A percentile compares a stretch with the other conserved stretches of the same genome.
These are phyloP conservation scores for Acronicta aceris DNA, from an alignment of 2,888 invertebrate species.

Conservation along the genomic window DNA sequence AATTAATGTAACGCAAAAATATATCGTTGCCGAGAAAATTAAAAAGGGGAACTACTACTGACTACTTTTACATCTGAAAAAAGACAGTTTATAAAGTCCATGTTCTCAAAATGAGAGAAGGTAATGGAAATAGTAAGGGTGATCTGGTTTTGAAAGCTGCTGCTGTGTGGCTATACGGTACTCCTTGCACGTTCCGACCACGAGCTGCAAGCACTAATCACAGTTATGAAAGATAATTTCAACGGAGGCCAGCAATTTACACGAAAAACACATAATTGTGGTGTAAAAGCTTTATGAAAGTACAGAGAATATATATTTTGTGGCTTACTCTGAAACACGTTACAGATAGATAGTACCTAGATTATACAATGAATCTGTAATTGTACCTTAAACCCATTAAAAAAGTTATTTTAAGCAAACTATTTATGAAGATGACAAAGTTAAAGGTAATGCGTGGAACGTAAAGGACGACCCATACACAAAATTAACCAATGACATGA, in stretches of 20 bases:
- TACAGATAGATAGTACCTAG: background rate
- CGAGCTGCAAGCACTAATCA: conserved; percentile 45
- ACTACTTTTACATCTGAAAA: background rate
- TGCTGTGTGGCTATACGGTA: conserved; percentile 35
- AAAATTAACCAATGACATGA: conserved; percentile 28
- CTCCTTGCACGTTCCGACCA: conserved; percentile 39
- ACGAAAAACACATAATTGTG: conserved; percentile 47
- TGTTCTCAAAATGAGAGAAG: conserved; percentile 9
- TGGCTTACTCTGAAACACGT: background rate
- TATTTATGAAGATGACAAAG: conserved; percentile 49
- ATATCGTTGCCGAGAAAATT: background rate
- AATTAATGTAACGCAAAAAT: too few species aligned
- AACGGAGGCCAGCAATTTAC: conserved; percentile 48
- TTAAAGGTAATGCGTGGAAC: conserved; percentile 32
- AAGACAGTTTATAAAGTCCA: background rate
- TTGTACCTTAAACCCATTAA: background rate
- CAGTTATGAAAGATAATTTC: conserved; percentile 50
- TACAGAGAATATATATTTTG: conserved; percentile 16
- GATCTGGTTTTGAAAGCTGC: conserved; percentile 50
- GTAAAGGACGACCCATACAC: conserved; percentile 25
- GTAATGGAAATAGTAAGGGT: conserved; percentile 33
- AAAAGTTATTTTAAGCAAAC: conserved; percentile 7
- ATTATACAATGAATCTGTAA: background rate
- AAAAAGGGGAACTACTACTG: background rate
- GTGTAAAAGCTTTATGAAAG: conserved; percentile 44